Conservation (phyloP, 1,140 invertebrate species). For the Bombus cullumanus region DNA sequence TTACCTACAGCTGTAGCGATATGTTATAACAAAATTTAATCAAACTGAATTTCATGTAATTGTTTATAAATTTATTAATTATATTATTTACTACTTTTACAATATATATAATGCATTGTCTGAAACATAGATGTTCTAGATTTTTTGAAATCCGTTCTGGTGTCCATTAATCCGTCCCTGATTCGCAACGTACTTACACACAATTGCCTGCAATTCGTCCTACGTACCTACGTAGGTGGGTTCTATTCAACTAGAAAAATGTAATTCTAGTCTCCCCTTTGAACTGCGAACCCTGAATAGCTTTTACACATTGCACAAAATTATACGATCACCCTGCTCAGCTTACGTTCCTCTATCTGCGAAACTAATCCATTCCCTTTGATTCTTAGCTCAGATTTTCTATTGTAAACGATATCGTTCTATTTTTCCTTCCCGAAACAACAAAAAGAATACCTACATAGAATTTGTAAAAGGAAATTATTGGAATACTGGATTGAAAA, state of each 20-base stretch:
- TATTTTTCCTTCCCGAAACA: neutral
- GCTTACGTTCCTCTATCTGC: slow-evolving; percentile 12
- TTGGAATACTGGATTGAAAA: neutral
- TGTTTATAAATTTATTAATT: neutral
- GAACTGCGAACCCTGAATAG: neutral
- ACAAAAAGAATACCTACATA: neutral
- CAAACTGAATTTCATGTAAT: no score
- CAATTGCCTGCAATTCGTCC: slow-evolving; percentile 15
- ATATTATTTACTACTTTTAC: neutral
- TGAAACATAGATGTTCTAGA: neutral
- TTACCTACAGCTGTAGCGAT: neutral
- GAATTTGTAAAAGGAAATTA: neutral
- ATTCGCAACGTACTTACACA: slow-evolving; percentile 1
- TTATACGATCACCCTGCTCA: slow-evolving; percentile 37
- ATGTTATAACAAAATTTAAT: neutral
- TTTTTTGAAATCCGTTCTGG: neutral
- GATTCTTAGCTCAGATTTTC: slow-evolving; percentile 2
- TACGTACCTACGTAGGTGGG: slow-evolving; percentile 25
- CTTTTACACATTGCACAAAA: slow-evolving; percentile 41
- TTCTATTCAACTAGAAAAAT: slow-evolving; percentile 27
- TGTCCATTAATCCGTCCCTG: slow-evolving; percentile 7
- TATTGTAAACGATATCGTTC: slow-evolving; percentile 18
- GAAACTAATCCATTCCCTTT: slow-evolving; percentile 27
- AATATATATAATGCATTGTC: neutral
- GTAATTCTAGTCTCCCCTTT: slow-evolving; percentile 26